Base-by-base conservation (phyloP, 2,113 vertebrate species). In the Dissostichus mawsoni region DNA sequence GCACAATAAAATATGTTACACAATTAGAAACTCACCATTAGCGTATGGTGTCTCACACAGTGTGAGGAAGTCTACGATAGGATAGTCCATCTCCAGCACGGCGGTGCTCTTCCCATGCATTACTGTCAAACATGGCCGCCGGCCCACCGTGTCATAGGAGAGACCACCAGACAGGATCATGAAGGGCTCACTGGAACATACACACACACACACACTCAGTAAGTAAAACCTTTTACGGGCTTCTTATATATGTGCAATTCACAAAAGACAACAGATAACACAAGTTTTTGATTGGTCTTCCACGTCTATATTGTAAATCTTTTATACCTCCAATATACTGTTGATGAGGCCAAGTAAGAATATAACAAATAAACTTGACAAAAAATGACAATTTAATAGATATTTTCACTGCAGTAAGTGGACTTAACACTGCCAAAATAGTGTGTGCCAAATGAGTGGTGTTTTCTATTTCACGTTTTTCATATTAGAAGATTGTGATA, bases 81-180 rank as follows among this genome's bases (percentile, higher is more conserved):
- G 97, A 89, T 99, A 99, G 95, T 99, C 98, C 98, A 99, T 99
- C 95, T 99, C 98, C 87, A 99, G 93, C 69, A 99, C 98, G 56
- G 98, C 98, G 10, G 97, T 98, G 84, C 97, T 99, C 89, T 99
- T 99, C 57, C 98, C 98, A 36, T 99, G 98, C 98, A 99, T 99
- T 71, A 99, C 98, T 14, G 98, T 99, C 92, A 99, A 93, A 93
- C 98, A 99, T 29, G 98, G 97, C 92, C 98, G 95, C 93, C 98
- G 96, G 87, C 98, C 98, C 74, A 97, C 97, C 44, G 97, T 99
- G 87, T 99, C 98, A 25, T 99, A 99, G 0, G 98, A 98, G 82
- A 99, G 95, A 73, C 98, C 98, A 78, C 98, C 98, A 25, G 98
- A 99, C 68, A 99, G 96, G 93, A 99, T 98, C 84, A 99, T 99